A percentile compares a stretch with the other conserved stretches of the same genome.
These are phyloP conservation scores for Caenorhabditis sulstoni DNA, from an alignment of 2,888 invertebrate genomes.

Conservation along the genomic window DNA sequence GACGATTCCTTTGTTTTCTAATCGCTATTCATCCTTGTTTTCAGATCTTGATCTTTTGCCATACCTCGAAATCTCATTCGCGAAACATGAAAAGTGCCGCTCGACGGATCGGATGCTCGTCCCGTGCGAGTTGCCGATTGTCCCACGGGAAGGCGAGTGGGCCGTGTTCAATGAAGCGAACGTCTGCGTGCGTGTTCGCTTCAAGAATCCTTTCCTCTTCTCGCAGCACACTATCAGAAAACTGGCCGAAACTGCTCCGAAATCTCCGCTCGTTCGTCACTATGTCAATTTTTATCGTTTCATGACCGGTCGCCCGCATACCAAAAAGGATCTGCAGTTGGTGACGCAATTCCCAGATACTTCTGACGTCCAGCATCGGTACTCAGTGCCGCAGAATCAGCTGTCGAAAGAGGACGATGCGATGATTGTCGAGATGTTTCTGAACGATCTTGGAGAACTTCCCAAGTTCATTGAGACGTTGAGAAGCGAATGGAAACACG, in stretches of 20 bases:
- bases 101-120: too few relatives aligned
- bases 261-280: conserved; percentile 47
- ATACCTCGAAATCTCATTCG: conserved; percentile 58
- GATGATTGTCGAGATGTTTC: conserved; percentile 59
- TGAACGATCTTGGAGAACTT: conserved; percentile 54
- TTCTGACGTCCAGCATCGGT: conserved; percentile 49
- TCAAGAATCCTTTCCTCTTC: conserved; percentile 44
- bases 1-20: not conserved
- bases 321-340: conserved; percentile 16
- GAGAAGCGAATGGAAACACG: conserved; percentile 61
- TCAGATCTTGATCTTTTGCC: conserved; percentile 57
- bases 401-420: conserved; percentile 59
- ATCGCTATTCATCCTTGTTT: not conserved
- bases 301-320: conserved; percentile 15
- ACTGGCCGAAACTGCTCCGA: conserved; percentile 49
- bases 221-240: conserved; percentile 44
- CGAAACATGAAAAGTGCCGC: conserved; percentile 43
- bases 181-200: conserved; percentile 38
- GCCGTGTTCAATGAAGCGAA: conserved; percentile 24
- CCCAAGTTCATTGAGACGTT: conserved; percentile 46
- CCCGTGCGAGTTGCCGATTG: conserved; percentile 37
- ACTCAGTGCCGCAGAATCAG: conserved; percentile 33
- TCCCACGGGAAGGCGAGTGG: conserved; percentile 36
- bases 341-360: conserved; percentile 53
- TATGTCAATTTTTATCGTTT: conserved; percentile 61